Conservation (phyloP, 2,888 invertebrate species). For the Tiphia femorata region DNA sequence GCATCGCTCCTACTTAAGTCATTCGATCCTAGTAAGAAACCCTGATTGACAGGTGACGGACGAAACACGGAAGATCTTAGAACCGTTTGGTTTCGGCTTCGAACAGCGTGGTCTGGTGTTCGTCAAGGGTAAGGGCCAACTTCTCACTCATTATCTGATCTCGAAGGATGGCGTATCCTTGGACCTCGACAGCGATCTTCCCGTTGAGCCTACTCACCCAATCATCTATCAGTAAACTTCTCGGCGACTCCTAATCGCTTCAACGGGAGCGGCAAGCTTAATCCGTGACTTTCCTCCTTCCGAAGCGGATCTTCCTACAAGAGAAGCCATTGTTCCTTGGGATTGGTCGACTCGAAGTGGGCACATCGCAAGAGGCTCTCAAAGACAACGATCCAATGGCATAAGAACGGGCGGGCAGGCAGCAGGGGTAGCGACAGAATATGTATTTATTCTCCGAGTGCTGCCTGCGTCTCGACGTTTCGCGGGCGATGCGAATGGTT, state of each 20-base stretch:
- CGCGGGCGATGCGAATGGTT: too few species aligned
- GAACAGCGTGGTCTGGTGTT: slow-evolving; percentile 94
- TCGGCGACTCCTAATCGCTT: slow-evolving; percentile 41
- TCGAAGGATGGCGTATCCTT: slow-evolving; percentile 67
- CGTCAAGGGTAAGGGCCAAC: slow-evolving; percentile 97
- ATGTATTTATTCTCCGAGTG: too few species aligned
- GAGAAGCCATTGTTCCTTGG: too few species aligned
- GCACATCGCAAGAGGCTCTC: too few species aligned
- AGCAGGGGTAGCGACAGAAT: too few species aligned
- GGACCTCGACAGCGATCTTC: slow-evolving; percentile 64
- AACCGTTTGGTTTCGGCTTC: slow-evolving; percentile 91
- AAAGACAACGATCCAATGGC: too few species aligned
- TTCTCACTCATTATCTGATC: slow-evolving; percentile 94
- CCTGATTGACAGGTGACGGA: slow-evolving; percentile 84
- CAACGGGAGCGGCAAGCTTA: too few species aligned
- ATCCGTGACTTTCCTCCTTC: too few species aligned
- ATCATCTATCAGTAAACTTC: slow-evolving; percentile 63
- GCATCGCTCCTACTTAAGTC: background rate
- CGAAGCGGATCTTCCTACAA: too few species aligned
- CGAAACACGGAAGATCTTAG: slow-evolving; percentile 91
- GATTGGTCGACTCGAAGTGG: too few species aligned
- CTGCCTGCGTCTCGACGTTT: too few species aligned
- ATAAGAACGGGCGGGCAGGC: too few species aligned
- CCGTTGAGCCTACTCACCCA: slow-evolving; percentile 63
- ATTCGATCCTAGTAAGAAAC: background rate